Conservation (phyloP, 2,113 vertebrate species). For the Nerophis ophidion region DNA sequence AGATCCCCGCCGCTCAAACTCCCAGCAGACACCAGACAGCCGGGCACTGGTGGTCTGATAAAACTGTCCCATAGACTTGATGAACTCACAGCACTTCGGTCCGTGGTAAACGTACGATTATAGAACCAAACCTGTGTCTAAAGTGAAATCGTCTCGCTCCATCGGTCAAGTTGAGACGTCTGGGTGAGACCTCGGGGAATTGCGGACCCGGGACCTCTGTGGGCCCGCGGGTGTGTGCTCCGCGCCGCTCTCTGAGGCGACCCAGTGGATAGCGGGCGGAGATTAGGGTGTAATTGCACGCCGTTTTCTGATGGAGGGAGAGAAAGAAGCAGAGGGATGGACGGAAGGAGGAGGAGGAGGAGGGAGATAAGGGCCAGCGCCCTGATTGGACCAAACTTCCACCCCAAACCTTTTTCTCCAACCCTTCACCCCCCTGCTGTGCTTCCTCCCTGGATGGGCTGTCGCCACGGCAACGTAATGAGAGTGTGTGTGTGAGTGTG, state of each 20-base stretch:
- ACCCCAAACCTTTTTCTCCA: conserved; percentile 32
- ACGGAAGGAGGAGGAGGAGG: conserved; percentile 17
- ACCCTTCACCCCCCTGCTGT: conserved; percentile 16
- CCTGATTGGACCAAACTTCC: conserved; percentile 7
- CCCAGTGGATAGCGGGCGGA: conserved; percentile 61
- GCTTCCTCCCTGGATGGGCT: conserved; percentile 45
- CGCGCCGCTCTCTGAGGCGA: conserved; percentile 45
- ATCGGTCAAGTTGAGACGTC: conserved; percentile 40
- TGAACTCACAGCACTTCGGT: conserved; percentile 22
- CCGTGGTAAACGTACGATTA: conserved; percentile 36
- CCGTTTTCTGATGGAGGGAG: conserved; percentile 64
- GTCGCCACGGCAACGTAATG: conserved; percentile 53
- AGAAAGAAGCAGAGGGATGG: conserved; percentile 32
- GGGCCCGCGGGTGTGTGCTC: conserved; percentile 26
- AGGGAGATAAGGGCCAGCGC: conserved; percentile 28
- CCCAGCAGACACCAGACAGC: conserved; percentile 17
- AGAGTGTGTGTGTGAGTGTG: neutral
- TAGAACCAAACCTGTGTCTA: conserved; percentile 37
- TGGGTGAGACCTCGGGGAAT: conserved; percentile 46
- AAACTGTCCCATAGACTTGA: conserved; percentile 28
- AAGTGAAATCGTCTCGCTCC: conserved; percentile 35
- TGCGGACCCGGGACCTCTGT: conserved; percentile 44
- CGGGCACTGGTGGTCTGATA: conserved; percentile 29
- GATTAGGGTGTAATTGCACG: conserved; percentile 73
- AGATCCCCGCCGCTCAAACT: conserved; percentile 34